Conservation (phyloP, 92 coral and sea anemone species). For the Parazoanthus atlanticus region DNA sequence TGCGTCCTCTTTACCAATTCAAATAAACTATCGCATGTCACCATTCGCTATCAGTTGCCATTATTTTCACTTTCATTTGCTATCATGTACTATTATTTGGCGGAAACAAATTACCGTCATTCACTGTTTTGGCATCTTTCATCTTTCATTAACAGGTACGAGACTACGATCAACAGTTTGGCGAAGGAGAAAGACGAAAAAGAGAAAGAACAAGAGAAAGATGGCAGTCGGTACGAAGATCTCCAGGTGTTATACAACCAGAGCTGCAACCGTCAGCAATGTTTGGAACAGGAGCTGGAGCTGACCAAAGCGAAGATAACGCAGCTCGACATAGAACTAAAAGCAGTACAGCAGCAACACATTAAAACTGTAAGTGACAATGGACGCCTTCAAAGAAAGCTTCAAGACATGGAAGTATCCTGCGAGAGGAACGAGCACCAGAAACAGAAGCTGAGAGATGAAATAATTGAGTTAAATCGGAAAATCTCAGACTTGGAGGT, state of each 20-base stretch:
- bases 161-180: not conserved
- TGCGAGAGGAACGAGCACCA: not conserved
- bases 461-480: conserved; percentile 1
- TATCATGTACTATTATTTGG: too few relatives aligned
- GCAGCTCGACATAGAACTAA: conserved; percentile 10
- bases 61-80: too few relatives aligned
- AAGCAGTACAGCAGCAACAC: conserved; percentile 3
- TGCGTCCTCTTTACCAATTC: too few relatives aligned
- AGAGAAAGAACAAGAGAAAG: not conserved
- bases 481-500: conserved; percentile 14
- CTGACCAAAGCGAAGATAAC: not conserved
- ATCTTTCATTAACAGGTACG: conserved; percentile 11
- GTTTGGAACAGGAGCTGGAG: conserved; percentile 14
- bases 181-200: conserved; percentile 6
- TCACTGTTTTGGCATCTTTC: not conserved
- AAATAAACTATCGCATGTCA: too few relatives aligned
- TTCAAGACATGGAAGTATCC: conserved; percentile 16
- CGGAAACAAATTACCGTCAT: too few relatives aligned
- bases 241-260: not conserved
- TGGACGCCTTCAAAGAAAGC: conserved; percentile 9
- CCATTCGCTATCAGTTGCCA: too few relatives aligned
- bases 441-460: not conserved
- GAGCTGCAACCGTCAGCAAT: not conserved
- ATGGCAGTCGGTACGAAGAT: conserved; percentile 8
- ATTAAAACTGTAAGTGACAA: not conserved